Evolutionary conservation across 1,140 invertebrate genomes (phyloP).

Genomic region (Zaprionus capensis): DNA sequence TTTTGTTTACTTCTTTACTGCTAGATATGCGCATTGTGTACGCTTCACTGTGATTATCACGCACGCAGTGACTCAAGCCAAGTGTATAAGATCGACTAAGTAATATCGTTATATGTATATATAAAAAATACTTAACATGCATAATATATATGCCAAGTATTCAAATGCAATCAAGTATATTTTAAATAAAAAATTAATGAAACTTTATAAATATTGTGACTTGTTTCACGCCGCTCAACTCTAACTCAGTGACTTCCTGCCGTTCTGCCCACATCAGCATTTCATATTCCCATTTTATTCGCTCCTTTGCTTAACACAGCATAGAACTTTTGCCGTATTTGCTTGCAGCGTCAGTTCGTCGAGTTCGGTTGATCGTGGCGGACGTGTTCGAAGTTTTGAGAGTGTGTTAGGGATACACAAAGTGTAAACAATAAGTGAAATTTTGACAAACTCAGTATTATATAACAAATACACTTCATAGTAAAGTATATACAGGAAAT

Average conservation of each 20-base stretch:
- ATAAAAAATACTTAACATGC: not conserved
- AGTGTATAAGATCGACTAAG: not conserved
- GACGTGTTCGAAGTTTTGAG: constrained; percentile 4
- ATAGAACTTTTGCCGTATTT: not conserved
- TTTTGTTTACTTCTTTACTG: not conserved
- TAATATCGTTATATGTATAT: not conserved
- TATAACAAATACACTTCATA: not conserved
- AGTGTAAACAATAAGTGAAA: not conserved
- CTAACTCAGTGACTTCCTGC: constrained; percentile 7
- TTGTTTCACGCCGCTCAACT: not conserved
- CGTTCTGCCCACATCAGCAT: constrained; percentile 18
- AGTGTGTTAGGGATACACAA: not conserved
- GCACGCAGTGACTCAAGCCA: not conserved
- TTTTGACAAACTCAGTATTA: not conserved
- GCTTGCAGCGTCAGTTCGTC: constrained; percentile 12
- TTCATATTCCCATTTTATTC: not conserved
- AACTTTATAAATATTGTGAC: not conserved
- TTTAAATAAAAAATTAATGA: too few relatives aligned
- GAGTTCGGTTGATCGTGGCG: constrained; percentile 15
- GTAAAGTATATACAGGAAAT: not conserved
- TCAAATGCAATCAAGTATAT: not conserved
- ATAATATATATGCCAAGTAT: not conserved
- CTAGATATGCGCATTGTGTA: constrained; percentile 13
- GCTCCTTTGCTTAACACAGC: not conserved
- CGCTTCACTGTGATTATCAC: constrained; percentile 5